These are phyloP conservation scores for Ditula angustiorana DNA, from an alignment of 2,888 invertebrate species.

Conservation along the genomic window DNA sequence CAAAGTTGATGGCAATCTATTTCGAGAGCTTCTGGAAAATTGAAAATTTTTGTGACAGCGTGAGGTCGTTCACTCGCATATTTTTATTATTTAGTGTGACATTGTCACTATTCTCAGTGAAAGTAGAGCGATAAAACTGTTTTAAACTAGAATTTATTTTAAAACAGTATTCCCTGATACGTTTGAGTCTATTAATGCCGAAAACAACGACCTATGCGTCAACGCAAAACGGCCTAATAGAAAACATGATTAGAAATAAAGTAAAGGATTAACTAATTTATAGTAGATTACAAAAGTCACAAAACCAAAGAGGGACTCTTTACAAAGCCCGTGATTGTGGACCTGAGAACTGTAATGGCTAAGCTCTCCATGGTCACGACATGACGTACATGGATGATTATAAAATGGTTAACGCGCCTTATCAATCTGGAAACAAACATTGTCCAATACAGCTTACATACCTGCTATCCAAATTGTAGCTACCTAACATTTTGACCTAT, in stretches of 20 bases:
- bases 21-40: constrained; percentile 3
- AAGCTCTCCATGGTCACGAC: neutral
- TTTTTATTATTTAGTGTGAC: neutral
- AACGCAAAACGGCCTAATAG: too few relatives aligned
- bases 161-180: neutral
- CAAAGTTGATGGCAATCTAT: constrained; percentile 3
- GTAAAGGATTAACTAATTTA: too few relatives aligned
- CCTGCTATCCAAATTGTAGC: too few relatives aligned
- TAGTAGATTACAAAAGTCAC: too few relatives aligned
- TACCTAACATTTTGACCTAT: too few relatives aligned
- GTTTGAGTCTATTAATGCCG: neutral
- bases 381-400: neutral
- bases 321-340: too few relatives aligned
- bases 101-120: neutral
- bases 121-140: neutral
- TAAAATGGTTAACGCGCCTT: neutral
- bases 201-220: too few relatives aligned
- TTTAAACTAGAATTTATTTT: neutral
- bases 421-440: neutral
- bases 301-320: too few relatives aligned
- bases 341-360: too few relatives aligned
- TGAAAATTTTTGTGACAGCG: neutral
- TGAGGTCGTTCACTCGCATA: constrained; percentile 5
- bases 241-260: too few relatives aligned
- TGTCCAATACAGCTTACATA: neutral